Evolutionary conservation across 2,797 vertebrate species (phyloP), one percentile per base, ranked within the genome.

Genomic region (Cyprinella venusta): DNA sequence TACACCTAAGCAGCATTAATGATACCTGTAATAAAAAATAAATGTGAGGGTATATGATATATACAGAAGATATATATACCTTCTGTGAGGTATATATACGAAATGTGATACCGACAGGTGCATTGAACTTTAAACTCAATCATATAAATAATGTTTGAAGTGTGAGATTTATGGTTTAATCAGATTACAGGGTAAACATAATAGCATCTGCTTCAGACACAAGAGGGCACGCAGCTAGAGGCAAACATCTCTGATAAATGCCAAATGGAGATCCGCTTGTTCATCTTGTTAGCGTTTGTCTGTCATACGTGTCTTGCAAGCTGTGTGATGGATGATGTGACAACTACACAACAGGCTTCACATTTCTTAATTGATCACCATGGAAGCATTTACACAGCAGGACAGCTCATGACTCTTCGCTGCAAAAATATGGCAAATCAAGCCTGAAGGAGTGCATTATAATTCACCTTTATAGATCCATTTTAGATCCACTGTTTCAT

Each of bases 311-410:
- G 45, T 80, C 85, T 87, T 76, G 75, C 85, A 69, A 88, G 88
- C 88, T 88, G 80, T 52, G 85, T 94, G 92, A 94, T 91, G 79
- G 90, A 94, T 93, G 91, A 87, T 64, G 81, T 92, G 91, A 90
- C 90, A 88, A 82, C 89, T 82, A 83, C 88, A 89, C 91, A 89
- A 90, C 91, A 89, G 87, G 90, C 91, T 88, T 76, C 86, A 79
- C 87, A 90, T 90, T 85, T 89, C 40, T 82, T 81, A 90, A 93
- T 94, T 92, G 91, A 93, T 93, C 92, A 93, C 84, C 64, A 83
- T 45, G 19, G 75, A 90, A 91, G 87, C 93, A 90, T 94, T 93
- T 91, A 91, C 89, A 90, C 92, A 90, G 87, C 86, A 87, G 85
- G 84, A 78, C 81, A 30, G 79, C 26, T 54, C 56, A 72, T 48